phyloP scores from a whole-genome alignment of 2,888 invertebrate species.

The Stenoptilia bipunctidactyla region DNA sequence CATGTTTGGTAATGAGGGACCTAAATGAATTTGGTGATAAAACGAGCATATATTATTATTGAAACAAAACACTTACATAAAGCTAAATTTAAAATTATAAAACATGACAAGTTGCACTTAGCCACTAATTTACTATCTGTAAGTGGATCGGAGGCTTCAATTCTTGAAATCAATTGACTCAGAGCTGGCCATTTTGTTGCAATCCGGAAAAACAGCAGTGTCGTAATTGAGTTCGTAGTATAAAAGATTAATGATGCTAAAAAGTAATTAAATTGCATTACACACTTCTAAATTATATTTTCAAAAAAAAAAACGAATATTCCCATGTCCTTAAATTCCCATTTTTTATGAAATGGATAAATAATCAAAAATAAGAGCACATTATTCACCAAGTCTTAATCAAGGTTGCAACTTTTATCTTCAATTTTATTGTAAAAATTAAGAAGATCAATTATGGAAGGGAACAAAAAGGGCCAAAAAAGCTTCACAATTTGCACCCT shows the following conservation, averaged over 20 bases:
- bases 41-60: neutral
- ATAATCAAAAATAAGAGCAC: too few relatives aligned
- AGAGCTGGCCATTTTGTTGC: conserved; percentile 39
- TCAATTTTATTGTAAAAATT: neutral
- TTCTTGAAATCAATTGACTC: conserved; percentile 26
- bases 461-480: neutral
- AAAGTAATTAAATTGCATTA: too few relatives aligned
- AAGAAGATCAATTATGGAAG: neutral
- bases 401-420: neutral
- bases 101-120: conserved; percentile 29
- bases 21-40: neutral
- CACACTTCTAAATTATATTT: neutral
- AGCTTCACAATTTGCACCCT: too few relatives aligned
- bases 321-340: neutral
- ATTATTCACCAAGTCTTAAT: neutral
- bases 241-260: conserved; percentile 35
- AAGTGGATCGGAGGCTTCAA: conserved; percentile 31
- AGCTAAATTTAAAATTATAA: conserved; percentile 28
- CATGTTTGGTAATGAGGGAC: too few relatives aligned
- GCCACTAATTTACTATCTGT: conserved; percentile 23
- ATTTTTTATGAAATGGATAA: neutral
- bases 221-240: conserved; percentile 24
- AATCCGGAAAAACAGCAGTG: conserved; percentile 29
- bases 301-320: neutral
- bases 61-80: conserved; percentile 27